These are phyloP conservation scores for Drosophila melanogaster DNA, from an alignment of 1,140 invertebrate species.

Conservation along the genomic window Release_6_plus_ISO1_MT NT_037436.4:16490001-16490500, in stretches of 20 bases:
- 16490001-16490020: no score
- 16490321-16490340: conserved; percentile 22
- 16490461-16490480: conserved; percentile 37
- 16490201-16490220: conserved; percentile 39
- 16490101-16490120: conserved; percentile 46
- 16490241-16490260: not conserved
- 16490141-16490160: conserved; percentile 76
- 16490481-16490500: conserved; percentile 4
- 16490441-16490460: conserved; percentile 52
- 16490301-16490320: not conserved
- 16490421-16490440: conserved; percentile 36
- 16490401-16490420: conserved; percentile 42
- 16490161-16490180: conserved; percentile 81
- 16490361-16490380: conserved; percentile 44
- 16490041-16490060: no score
- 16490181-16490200: conserved; percentile 77
- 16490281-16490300: not conserved
- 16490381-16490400: conserved; percentile 20
- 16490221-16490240: conserved; percentile 27
- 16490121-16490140: conserved; percentile 66
- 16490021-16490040: no score
- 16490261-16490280: not conserved
- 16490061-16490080: not conserved
- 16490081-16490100: not conserved
- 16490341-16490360: conserved; percentile 49